Percentiles rank a stretch among this genome's conserved stretches.
These are phyloP conservation scores for Leucania comma DNA, from an alignment of 2,888 invertebrate species.

Conservation along the genomic window DNA sequence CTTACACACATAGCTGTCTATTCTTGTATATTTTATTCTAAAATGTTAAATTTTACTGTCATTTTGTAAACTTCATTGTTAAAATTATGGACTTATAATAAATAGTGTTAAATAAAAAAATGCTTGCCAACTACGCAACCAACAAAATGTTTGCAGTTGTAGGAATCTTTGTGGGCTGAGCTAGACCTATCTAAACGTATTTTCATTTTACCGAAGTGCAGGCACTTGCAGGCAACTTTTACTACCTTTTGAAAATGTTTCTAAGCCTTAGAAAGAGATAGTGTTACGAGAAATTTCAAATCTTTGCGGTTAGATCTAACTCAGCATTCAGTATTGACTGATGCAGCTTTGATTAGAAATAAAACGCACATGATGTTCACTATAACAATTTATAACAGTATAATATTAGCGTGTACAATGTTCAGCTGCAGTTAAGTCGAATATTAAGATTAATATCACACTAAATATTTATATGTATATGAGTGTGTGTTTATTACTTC, in stretches of 20 bases:
- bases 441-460: constrained; percentile 60
- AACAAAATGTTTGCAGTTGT: not conserved
- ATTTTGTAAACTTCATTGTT: constrained; percentile 8
- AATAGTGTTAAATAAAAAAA: constrained; percentile 3
- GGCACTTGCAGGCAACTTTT: not conserved
- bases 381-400: constrained; percentile 7
- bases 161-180: not conserved
- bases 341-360: constrained; percentile 1
- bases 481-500: too few relatives aligned
- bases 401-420: constrained; percentile 47
- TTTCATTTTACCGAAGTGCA: not conserved
- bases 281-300: not conserved
- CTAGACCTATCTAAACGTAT: not conserved
- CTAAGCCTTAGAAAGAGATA: not conserved
- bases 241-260: not conserved
- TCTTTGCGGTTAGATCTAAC: not conserved
- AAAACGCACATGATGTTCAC: constrained; percentile 10
- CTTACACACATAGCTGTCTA: not conserved
- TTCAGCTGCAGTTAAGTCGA: constrained; percentile 37
- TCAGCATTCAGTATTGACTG: not conserved
- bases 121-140: constrained; percentile 10
- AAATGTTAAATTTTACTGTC: constrained; percentile 3
- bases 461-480: too few relatives aligned
- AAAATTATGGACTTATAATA: not conserved
- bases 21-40: constrained; percentile 19